Evolutionary conservation across 2,113 vertebrate species (phyloP).

Genomic region (Stomatorhinus ivindoensis): DNA sequence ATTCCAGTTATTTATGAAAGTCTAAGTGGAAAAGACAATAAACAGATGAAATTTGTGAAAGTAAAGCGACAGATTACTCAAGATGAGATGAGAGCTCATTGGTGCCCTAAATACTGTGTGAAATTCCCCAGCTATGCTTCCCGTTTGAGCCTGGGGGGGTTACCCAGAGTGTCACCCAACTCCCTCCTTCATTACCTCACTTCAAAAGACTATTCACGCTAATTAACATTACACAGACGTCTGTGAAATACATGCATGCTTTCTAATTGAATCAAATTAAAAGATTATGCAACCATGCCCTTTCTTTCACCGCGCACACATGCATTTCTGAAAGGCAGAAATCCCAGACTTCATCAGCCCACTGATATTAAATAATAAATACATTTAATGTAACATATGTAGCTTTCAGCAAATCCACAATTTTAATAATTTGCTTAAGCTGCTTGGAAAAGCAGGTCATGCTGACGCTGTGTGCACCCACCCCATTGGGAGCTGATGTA

Average conservation of each 20-base stretch:
- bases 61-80: not conserved
- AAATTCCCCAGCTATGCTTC: not conserved
- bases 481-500: not conserved
- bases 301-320: not conserved
- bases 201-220: not conserved
- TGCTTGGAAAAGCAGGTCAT: not conserved
- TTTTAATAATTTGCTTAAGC: not conserved
- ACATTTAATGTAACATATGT: not conserved
- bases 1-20: not conserved
- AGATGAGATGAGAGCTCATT: not conserved
- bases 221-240: not conserved
- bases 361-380: conserved; percentile 10
- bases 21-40: not conserved
- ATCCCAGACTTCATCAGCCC: not conserved
- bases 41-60: not conserved
- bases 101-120: not conserved
- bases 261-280: not conserved
- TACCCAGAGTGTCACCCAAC: not conserved
- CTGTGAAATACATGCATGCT: not conserved
- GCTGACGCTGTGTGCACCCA: not conserved
- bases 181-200: not conserved
- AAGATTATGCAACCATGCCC: not conserved
- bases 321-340: not conserved
- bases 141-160: not conserved
- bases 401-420: not conserved